phyloP scores from a whole-genome alignment of 2,113 vertebrate species.

The Variabilichromis moorii region DNA sequence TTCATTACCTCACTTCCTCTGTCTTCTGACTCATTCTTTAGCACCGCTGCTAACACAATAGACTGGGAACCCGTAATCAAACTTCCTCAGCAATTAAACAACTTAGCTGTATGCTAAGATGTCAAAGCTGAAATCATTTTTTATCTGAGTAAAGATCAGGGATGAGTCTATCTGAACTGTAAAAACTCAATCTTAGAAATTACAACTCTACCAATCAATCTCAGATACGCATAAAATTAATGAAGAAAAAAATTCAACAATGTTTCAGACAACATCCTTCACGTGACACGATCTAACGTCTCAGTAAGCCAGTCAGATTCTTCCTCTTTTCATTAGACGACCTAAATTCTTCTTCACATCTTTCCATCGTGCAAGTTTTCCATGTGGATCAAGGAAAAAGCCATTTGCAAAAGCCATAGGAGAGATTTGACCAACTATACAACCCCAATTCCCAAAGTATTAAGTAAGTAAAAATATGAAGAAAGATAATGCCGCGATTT shows the following conservation, averaged over 20 bases:
- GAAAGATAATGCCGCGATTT: background rate
- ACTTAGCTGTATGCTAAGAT: background rate
- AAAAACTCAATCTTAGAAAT: background rate
- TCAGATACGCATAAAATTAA: background rate
- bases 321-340: background rate
- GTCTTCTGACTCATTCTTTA: constrained; percentile 64
- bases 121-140: background rate
- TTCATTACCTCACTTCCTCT: constrained; percentile 42
- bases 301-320: background rate
- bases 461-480: background rate
- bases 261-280: no score
- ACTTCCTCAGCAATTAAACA: background rate
- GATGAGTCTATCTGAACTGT: background rate
- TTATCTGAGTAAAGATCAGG: background rate
- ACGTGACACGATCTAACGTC: background rate
- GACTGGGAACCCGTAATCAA: background rate
- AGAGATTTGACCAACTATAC: background rate
- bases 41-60: background rate
- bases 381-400: background rate
- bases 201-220: fast-evolving
- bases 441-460: background rate
- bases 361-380: background rate
- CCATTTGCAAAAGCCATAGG: background rate
- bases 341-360: background rate
- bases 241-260: background rate